Conservation (phyloP, 2,888 invertebrate species). For the Plutella xylostella region DNA sequence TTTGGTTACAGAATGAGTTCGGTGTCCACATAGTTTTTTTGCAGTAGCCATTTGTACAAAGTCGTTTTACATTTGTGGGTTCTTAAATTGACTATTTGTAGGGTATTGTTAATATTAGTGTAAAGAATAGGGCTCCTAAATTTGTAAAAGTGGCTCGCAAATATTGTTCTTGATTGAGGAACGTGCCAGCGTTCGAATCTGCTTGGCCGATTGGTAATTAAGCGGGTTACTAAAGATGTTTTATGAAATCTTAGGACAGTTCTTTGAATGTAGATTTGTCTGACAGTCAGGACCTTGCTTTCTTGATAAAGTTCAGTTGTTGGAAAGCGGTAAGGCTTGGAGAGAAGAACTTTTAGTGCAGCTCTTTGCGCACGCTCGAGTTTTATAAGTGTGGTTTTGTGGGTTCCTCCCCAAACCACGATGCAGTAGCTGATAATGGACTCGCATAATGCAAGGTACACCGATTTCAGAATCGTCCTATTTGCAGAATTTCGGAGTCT, state of each 20-base stretch:
- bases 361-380: constrained; percentile 6
- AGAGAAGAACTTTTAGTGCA: background rate
- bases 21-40: no score
- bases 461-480: background rate
- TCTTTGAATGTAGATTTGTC: background rate
- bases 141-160: no score
- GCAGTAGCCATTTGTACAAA: no score
- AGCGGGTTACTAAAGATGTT: no score
- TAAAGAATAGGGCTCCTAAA: no score
- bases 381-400: constrained; percentile 7
- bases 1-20: no score
- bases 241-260: background rate
- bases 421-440: constrained; percentile 18
- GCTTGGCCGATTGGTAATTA: no score
- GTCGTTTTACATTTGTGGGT: no score
- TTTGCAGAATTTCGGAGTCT: background rate
- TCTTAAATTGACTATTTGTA: no score
- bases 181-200: no score
- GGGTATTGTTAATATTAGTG: no score
- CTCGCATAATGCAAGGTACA: constrained; percentile 15
- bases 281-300: background rate
- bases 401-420: constrained; percentile 15
- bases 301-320: background rate
- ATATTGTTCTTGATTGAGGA: no score
- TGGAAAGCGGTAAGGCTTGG: constrained; percentile 4